Base-by-base conservation (phyloP, 2,113 vertebrate species). In the Colaptes auratus region DNA sequence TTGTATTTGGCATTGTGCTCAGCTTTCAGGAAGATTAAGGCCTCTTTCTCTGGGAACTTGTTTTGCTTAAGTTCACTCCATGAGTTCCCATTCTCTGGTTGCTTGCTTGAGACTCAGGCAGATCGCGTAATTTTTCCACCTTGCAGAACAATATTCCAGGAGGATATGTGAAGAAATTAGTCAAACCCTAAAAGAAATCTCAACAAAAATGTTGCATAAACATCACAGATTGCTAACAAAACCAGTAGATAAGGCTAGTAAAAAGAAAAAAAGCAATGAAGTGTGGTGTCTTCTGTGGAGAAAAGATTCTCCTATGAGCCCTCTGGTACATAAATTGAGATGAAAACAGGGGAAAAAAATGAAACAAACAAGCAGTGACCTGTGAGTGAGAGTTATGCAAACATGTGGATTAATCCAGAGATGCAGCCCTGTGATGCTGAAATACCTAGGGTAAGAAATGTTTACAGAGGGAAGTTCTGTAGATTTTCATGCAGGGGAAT, bases 391-490 rank as follows among this genome's bases (percentile, higher is more conserved):
- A 81, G 74, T 82, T 95, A 92, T 91, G 61, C 61, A 95, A 93
- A 96, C 33, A 89, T 1, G 1, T 9, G 77, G 67, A 64, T 53
- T 4, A 79, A 78, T 88, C 84, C 92, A 79, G 76, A 93, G 84
- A 82, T 64, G 56, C 42, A 64, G 35, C 10, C 14, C 42, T 50
- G 24, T 30, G 20, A 63, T 66, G 50, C 72, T 35, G 72, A 94
- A 88, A 88, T 78, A 95, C 31, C 58, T 42, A 64, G 58, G 23
- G 59, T 72, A 72, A 94, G 20, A 91, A 90, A 91, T 78, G 46
- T 90, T 91, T 93, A 87, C 25, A 89, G 72, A 87, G 77, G 72
- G 90, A 89, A 88, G 83, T 89, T 95, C 63, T 89, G 86, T 90
- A 71, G 66, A 42, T 88, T 94, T 82, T 78, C 74, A 82, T 35